Conservation (phyloP, 2,113 vertebrate genomes). For the Carollia perspicillata region DNA sequence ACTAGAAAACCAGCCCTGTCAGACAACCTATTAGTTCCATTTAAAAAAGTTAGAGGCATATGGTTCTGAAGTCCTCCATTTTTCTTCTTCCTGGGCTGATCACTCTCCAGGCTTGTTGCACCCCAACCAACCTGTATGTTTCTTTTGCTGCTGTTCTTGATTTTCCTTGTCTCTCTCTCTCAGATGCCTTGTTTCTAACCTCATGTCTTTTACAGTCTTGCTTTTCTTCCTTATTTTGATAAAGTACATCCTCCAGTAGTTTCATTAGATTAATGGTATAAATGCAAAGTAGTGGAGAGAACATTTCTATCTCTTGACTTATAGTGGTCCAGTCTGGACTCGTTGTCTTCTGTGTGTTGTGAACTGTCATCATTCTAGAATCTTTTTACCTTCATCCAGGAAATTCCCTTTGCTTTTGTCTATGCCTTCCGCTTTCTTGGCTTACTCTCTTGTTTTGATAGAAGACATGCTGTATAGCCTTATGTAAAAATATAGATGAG, state of each 20-base stretch:
- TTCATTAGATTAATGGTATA: neutral
- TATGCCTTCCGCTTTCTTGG: neutral
- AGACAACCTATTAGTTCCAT: neutral
- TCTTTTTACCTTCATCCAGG: neutral
- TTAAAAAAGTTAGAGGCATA: neutral
- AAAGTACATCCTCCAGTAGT: neutral
- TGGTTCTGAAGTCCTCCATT: neutral
- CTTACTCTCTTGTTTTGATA: neutral
- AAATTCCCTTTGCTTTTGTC: neutral
- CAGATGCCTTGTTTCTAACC: neutral
- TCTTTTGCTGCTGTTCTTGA: neutral
- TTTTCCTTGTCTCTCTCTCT: neutral
- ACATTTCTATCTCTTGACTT: neutral
- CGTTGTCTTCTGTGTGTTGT: neutral
- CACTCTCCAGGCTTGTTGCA: neutral
- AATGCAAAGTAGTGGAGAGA: neutral
- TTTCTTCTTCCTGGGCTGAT: neutral
- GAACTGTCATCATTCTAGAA: neutral
- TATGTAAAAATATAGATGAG: neutral
- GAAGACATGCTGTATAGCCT: neutral
- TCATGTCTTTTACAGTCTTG: neutral
- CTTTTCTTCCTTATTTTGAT: neutral
- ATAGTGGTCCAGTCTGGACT: neutral
- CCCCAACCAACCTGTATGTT: neutral
- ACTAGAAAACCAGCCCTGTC: neutral